These are phyloP conservation scores for Carollia perspicillata DNA, from an alignment of 2,113 vertebrate genomes.

Conservation along the genomic window DNA sequence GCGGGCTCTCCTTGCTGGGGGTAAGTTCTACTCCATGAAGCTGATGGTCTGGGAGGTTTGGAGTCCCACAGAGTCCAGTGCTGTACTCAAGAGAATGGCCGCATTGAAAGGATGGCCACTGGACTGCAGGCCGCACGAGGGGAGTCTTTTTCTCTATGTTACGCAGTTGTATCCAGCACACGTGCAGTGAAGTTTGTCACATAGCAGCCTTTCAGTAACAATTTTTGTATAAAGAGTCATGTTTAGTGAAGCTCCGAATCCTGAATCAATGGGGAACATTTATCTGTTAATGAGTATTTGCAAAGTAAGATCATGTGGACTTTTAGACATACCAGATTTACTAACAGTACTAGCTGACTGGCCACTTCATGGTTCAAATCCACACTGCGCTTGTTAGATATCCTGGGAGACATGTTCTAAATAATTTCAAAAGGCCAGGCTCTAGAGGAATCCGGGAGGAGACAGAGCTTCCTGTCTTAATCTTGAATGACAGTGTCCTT, in stretches of 20 bases:
- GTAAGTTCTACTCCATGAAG: neutral
- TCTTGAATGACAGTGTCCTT: neutral
- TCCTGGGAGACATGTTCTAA: neutral
- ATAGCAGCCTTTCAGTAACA: neutral
- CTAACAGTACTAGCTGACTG: neutral
- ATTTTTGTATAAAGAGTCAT: neutral
- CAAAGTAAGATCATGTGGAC: neutral
- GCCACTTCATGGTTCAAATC: neutral
- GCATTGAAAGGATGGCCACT: neutral
- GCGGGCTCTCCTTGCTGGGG: rapidly evolving
- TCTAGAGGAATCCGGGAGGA: neutral
- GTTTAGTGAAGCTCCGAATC: neutral
- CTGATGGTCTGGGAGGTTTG: neutral
- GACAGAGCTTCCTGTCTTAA: neutral
- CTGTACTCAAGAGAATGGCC: neutral
- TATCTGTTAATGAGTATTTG: neutral
- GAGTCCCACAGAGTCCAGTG: neutral
- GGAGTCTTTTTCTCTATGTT: neutral
- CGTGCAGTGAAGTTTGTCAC: neutral
- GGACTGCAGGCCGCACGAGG: neutral
- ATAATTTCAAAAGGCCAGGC: neutral
- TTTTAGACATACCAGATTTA: neutral
- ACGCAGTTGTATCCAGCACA: neutral
- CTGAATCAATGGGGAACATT: neutral
- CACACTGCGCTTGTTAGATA: too few species aligned